Evolutionary conservation across 1,140 invertebrate species (phyloP).

Genomic region (Drosophila murphyi): DNA sequence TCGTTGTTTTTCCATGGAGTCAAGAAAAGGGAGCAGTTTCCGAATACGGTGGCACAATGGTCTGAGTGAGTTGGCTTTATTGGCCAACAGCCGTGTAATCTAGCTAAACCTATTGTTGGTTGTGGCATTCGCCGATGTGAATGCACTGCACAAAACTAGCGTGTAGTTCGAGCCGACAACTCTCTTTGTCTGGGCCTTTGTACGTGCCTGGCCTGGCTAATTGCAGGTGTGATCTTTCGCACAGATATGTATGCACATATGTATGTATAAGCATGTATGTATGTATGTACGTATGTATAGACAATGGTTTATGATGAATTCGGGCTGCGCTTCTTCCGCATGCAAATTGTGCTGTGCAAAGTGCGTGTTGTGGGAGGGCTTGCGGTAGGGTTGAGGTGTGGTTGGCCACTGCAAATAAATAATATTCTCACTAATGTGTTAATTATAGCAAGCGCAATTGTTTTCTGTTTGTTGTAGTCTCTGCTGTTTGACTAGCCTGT

Average conservation of each 20-base stretch:
- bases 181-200: constrained; percentile 12
- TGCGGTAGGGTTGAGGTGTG: not conserved
- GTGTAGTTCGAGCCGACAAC: constrained; percentile 5
- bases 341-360: constrained; percentile 6
- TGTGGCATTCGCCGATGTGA: not conserved
- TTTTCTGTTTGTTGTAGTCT: constrained; percentile 5
- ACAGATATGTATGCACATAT: constrained; percentile 4
- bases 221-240: constrained; percentile 43
- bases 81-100: not conserved
- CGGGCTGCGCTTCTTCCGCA: constrained; percentile 36
- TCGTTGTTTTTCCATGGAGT: too few relatives aligned
- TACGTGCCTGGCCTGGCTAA: constrained; percentile 31
- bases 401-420: constrained; percentile 20
- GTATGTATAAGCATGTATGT: not conserved
- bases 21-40: too few relatives aligned
- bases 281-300: not conserved
- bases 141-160: not conserved
- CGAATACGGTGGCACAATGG: too few relatives aligned
- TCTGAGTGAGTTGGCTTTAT: not conserved
- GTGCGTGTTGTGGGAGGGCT: not conserved
- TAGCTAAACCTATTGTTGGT: not conserved
- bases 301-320: not conserved
- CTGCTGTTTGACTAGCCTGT: not conserved
- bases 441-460: constrained; percentile 34
- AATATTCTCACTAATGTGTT: constrained; percentile 38